Conservation (phyloP, 2,888 invertebrate species). For the Trichacis sp. region DNA sequence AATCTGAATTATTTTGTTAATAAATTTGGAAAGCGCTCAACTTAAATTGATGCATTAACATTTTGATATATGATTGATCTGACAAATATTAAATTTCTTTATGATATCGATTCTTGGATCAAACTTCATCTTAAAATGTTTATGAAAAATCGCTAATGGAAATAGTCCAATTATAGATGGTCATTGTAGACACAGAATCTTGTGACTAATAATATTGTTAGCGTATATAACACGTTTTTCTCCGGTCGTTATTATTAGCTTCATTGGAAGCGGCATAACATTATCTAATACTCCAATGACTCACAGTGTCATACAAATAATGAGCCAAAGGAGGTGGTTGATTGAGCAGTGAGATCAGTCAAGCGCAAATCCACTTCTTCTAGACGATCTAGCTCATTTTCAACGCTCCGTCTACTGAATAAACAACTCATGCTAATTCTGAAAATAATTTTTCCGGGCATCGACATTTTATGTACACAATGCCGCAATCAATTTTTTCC, state of each 20-base stretch:
- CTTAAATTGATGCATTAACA: no score
- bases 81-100: no score
- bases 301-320: slow-evolving; percentile 36
- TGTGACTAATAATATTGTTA: background rate
- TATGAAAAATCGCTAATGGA: no score
- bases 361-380: slow-evolving; percentile 52
- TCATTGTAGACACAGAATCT: no score
- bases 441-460: slow-evolving; percentile 29
- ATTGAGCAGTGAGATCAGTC: slow-evolving; percentile 55
- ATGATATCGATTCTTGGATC: no score
- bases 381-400: slow-evolving; percentile 44
- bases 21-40: no score
- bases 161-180: no score
- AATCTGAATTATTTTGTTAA: background rate
- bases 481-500: slow-evolving; percentile 1
- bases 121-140: no score
- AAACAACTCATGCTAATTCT: slow-evolving; percentile 53
- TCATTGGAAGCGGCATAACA: slow-evolving; percentile 34
- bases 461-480: slow-evolving; percentile 20
- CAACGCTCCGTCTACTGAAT: slow-evolving; percentile 46
- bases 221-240: no score
- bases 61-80: no score
- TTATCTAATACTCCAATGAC: slow-evolving; percentile 34
- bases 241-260: slow-evolving; percentile 28
- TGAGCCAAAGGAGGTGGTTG: slow-evolving; percentile 42